Conservation (phyloP, 2,888 invertebrate species). For the Platypus cylindrus region DNA sequence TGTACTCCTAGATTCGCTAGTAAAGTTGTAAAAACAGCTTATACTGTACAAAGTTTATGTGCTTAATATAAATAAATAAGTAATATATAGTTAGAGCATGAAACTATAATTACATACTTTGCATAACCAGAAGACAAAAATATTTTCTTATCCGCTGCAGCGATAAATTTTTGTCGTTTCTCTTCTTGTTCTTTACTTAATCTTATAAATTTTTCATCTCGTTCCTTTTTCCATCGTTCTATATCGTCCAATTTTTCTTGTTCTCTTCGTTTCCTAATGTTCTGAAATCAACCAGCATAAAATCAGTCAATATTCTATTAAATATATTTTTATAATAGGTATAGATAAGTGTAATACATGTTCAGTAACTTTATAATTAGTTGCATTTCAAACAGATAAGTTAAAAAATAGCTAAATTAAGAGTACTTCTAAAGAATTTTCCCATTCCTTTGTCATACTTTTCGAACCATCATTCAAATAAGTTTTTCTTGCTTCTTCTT, state of each 20-base stretch:
- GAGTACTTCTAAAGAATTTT: slow-evolving; percentile 35
- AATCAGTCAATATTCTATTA: not conserved
- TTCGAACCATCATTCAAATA: slow-evolving; percentile 34
- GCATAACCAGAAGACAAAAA: slow-evolving; percentile 26
- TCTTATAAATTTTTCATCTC: slow-evolving; percentile 17
- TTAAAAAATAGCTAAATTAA: slow-evolving; percentile 2
- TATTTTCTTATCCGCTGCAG: slow-evolving; percentile 23
- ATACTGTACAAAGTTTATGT: not conserved
- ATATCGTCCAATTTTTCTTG: slow-evolving; percentile 18
- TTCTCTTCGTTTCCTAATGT: slow-evolving; percentile 22
- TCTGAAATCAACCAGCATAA: slow-evolving; percentile 17
- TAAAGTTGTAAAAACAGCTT: not conserved
- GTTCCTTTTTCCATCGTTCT: slow-evolving; percentile 20
- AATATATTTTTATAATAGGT: not conserved
- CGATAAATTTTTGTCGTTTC: slow-evolving; percentile 23
- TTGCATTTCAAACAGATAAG: slow-evolving; percentile 2
- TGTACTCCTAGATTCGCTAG: not conserved
- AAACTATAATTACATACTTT: slow-evolving; percentile 10
- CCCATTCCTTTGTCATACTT: slow-evolving; percentile 35
- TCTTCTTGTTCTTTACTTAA: slow-evolving; percentile 22
- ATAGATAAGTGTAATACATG: not conserved
- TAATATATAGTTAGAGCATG: not conserved
- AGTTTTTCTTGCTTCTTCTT: slow-evolving; percentile 30
- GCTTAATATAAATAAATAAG: not conserved
- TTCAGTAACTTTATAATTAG: slow-evolving; percentile 1